A percentile compares a stretch with the other conserved stretches of the same genome.
phyloP scores from a whole-genome alignment of 2,113 vertebrate species.

The Cololabis saira region DNA sequence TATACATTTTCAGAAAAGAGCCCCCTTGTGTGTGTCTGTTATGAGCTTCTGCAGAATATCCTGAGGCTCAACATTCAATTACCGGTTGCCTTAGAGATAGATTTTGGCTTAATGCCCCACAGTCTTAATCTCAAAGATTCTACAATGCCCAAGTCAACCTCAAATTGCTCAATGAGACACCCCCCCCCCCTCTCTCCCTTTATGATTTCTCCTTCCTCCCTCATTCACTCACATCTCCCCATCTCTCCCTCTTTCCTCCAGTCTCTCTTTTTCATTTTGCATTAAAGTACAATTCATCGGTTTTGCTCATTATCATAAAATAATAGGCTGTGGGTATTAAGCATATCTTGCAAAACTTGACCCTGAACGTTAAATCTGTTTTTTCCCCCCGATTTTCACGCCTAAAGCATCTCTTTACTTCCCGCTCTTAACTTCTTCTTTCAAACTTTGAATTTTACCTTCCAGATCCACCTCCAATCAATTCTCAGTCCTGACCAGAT shows the following conservation, averaged over 20 bases:
- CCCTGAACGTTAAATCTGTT: constrained; percentile 23
- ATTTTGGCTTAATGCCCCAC: constrained; percentile 64
- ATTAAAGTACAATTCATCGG: constrained; percentile 57
- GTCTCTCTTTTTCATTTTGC: constrained; percentile 38
- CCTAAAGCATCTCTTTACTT: background rate
- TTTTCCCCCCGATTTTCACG: background rate
- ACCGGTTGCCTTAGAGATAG: constrained; percentile 46
- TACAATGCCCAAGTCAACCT: constrained; percentile 45
- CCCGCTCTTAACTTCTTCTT: constrained; percentile 16
- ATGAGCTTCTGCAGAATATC: constrained; percentile 16
- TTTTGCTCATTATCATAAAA: constrained; percentile 82
- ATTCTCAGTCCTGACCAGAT: constrained; percentile 51
- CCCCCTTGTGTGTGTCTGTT: background rate
- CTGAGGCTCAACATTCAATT: constrained; percentile 62
- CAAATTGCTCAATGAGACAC: constrained; percentile 59
- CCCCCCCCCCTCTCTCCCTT: background rate
- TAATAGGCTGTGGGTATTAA: constrained; percentile 74
- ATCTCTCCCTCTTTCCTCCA: constrained; percentile 14
- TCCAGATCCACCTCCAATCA: constrained; percentile 14
- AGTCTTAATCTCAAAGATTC: constrained; percentile 51
- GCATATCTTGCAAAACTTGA: constrained; percentile 34
- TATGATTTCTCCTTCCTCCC: constrained; percentile 17
- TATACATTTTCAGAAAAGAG: background rate
- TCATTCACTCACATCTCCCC: constrained; percentile 16
- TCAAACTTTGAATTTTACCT: constrained; percentile 9